phyloP scores from a whole-genome alignment of 2,797 vertebrate species.

The Enteromius argenteus region DNA sequence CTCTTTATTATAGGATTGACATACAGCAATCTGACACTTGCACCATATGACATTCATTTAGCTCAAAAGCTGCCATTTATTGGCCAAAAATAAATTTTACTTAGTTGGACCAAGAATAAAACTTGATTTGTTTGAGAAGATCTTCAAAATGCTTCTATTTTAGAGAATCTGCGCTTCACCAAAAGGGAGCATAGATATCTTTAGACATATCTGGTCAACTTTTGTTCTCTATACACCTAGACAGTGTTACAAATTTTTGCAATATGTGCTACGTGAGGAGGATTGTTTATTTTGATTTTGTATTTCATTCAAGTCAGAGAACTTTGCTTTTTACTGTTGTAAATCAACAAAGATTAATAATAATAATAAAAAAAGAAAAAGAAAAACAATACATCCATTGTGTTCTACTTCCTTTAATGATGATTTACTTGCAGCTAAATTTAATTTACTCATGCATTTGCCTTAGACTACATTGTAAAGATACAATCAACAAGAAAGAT shows the following conservation, averaged over 20 bases:
- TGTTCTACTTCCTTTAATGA: constrained; percentile 8
- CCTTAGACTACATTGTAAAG: not conserved
- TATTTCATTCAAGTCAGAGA: not conserved
- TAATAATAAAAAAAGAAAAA: not conserved
- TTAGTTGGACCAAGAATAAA: not conserved
- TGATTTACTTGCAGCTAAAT: not conserved
- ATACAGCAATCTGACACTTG: not conserved
- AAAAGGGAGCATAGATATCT: not conserved
- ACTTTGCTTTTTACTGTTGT: not conserved
- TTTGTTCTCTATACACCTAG: not conserved
- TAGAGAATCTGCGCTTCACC: not conserved
- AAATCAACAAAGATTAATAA: too few relatives aligned
- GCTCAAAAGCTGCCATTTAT: constrained; percentile 1
- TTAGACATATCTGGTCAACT: not conserved
- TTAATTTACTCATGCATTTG: not conserved
- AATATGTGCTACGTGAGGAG: not conserved
- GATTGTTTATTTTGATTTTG: not conserved
- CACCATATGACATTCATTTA: not conserved
- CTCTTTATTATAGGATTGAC: constrained; percentile 6
- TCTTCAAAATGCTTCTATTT: not conserved
- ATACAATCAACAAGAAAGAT: not conserved
- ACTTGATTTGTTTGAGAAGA: not conserved
- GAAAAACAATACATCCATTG: not conserved
- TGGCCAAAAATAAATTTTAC: not conserved
- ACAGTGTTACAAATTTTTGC: not conserved